phyloP scores from a whole-genome alignment of 2,113 vertebrate genomes.

The Orthochromis indermauri region DNA sequence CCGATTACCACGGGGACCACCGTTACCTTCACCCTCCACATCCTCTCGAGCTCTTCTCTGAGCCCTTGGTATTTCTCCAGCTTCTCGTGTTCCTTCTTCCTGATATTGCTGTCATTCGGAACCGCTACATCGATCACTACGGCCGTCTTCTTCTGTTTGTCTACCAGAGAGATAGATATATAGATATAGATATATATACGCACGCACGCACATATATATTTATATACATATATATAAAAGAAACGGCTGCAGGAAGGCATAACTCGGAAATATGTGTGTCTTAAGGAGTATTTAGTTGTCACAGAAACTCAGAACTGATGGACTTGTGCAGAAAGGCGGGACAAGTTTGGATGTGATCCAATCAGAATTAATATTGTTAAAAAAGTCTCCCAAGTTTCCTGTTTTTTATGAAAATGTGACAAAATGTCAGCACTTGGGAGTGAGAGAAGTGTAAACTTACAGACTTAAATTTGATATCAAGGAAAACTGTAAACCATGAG shows the following conservation, averaged over 20 bases:
- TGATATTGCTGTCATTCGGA: no score
- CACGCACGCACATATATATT: no score
- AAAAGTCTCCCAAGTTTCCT: background rate
- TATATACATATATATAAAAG: background rate
- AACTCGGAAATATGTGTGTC: background rate
- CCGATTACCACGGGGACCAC: no score
- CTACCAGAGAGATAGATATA: no score
- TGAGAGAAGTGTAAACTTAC: background rate
- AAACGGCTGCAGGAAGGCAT: background rate
- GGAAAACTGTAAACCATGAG: background rate
- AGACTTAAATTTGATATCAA: background rate
- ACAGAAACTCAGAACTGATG: background rate
- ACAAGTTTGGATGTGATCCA: background rate
- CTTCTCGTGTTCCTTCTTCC: no score
- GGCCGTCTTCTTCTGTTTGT: no score
- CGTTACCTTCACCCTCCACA: no score
- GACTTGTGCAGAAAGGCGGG: background rate
- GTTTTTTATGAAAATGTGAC: background rate
- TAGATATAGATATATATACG: no score
- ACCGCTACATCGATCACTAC: no score
- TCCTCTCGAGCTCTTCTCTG: no score
- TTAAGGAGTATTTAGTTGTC: background rate
- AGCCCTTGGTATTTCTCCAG: no score
- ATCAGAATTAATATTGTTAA: background rate
- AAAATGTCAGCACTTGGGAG: background rate